phyloP scores from a whole-genome alignment of 35 echinoderm and acorn worm genomes.

The Holothuria glaberrima region DNA sequence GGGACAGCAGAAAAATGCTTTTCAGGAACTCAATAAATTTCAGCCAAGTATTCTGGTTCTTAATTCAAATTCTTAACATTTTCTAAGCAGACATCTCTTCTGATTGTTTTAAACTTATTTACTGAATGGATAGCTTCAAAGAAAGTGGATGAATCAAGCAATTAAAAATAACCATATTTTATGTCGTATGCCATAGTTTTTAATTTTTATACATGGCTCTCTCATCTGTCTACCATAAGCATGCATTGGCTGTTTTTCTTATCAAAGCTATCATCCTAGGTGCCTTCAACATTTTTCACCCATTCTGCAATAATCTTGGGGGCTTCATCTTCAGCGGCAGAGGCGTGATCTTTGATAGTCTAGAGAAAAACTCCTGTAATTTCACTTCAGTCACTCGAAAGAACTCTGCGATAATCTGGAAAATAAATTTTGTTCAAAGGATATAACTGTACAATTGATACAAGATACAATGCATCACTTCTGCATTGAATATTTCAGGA shows the following conservation, averaged over 20 bases:
- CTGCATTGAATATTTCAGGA: background rate
- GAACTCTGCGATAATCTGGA: constrained; percentile 15
- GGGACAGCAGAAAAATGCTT: background rate
- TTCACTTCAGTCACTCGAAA: constrained; percentile 27
- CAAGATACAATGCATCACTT: background rate
- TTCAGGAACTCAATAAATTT: too few relatives aligned
- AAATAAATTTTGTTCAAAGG: too few relatives aligned
- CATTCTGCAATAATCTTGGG: constrained; percentile 12
- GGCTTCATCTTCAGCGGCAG: constrained; percentile 8
- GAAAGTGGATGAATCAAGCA: too few relatives aligned
- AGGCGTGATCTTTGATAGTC: too few relatives aligned
- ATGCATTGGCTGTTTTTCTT: background rate
- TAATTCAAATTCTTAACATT: constrained; percentile 3
- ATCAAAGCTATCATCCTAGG: constrained; percentile 4
- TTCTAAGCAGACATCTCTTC: background rate
- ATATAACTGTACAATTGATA: too few relatives aligned
- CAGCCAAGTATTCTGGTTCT: background rate
- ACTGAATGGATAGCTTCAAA: background rate
- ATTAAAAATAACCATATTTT: constrained; percentile 16
- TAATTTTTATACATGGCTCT: background rate
- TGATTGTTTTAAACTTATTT: background rate
- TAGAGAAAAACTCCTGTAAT: constrained; percentile 14
- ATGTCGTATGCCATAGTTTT: background rate
- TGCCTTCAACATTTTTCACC: background rate
- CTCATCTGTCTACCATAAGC: background rate